These are phyloP conservation scores for Pachymerium ferrugineum DNA, from an alignment of 2,888 invertebrate species.

Conservation along the genomic window DNA sequence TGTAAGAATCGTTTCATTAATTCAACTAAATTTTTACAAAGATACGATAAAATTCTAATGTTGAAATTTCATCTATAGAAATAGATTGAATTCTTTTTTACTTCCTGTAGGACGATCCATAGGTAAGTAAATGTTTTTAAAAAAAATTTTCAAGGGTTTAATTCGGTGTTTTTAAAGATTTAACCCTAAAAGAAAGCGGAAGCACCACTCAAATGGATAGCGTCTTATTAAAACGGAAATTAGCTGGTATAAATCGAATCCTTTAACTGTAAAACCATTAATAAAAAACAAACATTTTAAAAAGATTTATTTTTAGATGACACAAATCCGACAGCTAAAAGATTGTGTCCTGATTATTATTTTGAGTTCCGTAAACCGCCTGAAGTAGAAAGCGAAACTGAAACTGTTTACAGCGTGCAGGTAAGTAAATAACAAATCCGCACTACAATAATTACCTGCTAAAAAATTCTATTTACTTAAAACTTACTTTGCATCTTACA, in stretches of 20 bases:
- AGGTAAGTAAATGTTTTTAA: neutral
- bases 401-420: conserved; percentile 10
- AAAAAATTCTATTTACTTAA: neutral
- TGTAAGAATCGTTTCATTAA: conserved; percentile 35
- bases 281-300: neutral
- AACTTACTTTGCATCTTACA: neutral
- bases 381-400: neutral
- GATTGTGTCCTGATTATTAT: neutral
- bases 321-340: neutral
- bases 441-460: too few species aligned
- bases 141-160: too few species aligned
- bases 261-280: neutral
- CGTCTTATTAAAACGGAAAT: neutral
- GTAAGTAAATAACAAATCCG: neutral
- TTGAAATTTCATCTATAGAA: neutral
- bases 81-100: conserved; percentile 6
- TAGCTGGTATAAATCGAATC: neutral
- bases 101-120: neutral
- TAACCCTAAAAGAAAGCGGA: too few species aligned
- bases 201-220: neutral
- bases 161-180: too few species aligned
- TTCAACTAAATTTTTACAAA: neutral
- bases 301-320: neutral
- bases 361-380: neutral
- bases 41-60: neutral